Evolutionary conservation across 1,140 invertebrate species (phyloP), one percentile per base, ranked within the genome.

Genomic region (Aleiodes sp.): DNA sequence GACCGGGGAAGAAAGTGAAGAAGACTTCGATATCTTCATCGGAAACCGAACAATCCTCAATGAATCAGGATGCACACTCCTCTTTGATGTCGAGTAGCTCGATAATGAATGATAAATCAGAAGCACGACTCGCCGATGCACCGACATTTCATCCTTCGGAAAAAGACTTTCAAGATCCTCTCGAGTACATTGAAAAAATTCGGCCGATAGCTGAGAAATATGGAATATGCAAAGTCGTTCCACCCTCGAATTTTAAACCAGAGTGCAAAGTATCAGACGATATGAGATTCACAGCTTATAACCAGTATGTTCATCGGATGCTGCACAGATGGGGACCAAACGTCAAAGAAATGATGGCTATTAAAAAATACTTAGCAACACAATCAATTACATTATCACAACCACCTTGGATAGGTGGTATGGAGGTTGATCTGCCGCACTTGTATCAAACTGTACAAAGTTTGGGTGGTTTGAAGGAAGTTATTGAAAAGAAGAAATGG

Each of bases 401-500:
- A 77, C 89, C 92, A 6, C 95, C 95, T 2, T 91, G 90, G 89
- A 92, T 96, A 75, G 94, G 94, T 56, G 94, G 95, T 10, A 92
- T 97, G 84, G 95, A 98, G 87, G 88, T 98, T 1, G 95, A 98
- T 82, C 84, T 98, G 4, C 93, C 94, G 0, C 91, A 94, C 56
- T 86, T 98, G 0, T 96, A 95, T 79, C 91, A 94, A 77, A 92
- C 92, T 0, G 95, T 98, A 0, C 93, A 97, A 82, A 89, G 90
- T 21, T 88, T 93, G 70, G 96, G 96, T 2, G 96, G 96, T 0
- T 87, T 97, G 1, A 94, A 94, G 79, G 92, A 94, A 82, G 94
- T 97, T 0, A 93, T 96, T 31, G 94, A 97, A 75, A 95, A 96
- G 78, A 95, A 96, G 74, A 92, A 93, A 75, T 98, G 96, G 96